A percentile compares a stretch with the other conserved stretches of the same genome.
These are phyloP conservation scores for Diarsia rubi DNA, from an alignment of 2,888 invertebrate genomes.

Conservation along the genomic window DNA sequence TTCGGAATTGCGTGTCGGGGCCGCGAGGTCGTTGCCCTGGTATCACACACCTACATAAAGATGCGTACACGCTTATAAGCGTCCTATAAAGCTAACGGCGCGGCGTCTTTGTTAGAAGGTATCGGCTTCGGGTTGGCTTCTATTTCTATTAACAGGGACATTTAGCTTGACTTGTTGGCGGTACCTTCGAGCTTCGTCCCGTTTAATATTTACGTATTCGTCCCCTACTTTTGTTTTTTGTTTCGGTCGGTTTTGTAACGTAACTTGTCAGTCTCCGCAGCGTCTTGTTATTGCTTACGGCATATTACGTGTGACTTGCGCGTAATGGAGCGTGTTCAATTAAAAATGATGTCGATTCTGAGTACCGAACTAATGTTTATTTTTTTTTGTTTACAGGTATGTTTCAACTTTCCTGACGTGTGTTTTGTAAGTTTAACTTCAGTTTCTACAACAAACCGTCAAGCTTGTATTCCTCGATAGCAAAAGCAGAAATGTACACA, in stretches of 20 bases:
- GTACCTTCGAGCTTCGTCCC: conserved; percentile 56
- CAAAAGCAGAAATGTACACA: neutral
- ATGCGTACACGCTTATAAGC: conserved; percentile 66
- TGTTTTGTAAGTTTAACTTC: conserved; percentile 35
- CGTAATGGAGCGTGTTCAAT: conserved; percentile 33
- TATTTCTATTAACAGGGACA: conserved; percentile 74
- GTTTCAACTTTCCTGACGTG: neutral
- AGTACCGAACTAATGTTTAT: conserved; percentile 64
- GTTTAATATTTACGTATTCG: conserved; percentile 70
- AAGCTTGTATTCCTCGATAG: neutral
- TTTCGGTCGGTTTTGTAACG: conserved; percentile 20
- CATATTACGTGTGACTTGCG: conserved; percentile 35
- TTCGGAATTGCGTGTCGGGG: conserved; percentile 68
- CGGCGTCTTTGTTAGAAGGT: conserved; percentile 67
- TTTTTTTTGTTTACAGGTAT: conserved; percentile 66
- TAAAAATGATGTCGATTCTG: conserved; percentile 50
- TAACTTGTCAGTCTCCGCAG: conserved; percentile 21
- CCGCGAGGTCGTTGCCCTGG: conserved; percentile 61
- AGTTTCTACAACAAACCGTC: neutral
- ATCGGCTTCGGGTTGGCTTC: conserved; percentile 59
- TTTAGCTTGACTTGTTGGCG: conserved; percentile 71
- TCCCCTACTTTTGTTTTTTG: conserved; percentile 35
- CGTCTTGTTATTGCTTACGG: conserved; percentile 42
- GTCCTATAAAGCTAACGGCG: conserved; percentile 65
- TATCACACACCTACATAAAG: conserved; percentile 61